A percentile compares a stretch with the other conserved stretches of the same genome.
Evolutionary conservation across 2,113 vertebrate genomes (phyloP).

Genomic region (Aspidoscelis tigris): DNA sequence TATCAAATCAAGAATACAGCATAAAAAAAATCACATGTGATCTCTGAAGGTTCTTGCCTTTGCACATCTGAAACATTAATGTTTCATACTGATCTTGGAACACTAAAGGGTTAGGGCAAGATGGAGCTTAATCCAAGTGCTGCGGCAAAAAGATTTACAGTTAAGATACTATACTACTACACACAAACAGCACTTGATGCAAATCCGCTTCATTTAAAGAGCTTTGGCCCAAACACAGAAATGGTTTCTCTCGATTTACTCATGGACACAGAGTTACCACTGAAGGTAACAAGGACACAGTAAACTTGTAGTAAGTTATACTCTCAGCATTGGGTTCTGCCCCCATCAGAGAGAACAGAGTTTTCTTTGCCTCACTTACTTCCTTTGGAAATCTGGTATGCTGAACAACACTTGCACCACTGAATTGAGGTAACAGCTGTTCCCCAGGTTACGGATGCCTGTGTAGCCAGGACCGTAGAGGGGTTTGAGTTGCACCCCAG

Average conservation of each 20-base stretch:
- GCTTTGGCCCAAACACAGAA: background rate
- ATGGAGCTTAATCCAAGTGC: background rate
- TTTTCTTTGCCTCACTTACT: slow-evolving; percentile 81
- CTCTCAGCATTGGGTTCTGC: background rate
- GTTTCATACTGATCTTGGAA: background rate
- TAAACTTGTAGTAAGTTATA: background rate
- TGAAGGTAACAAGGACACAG: too few species aligned
- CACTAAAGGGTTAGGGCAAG: background rate
- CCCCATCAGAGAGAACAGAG: background rate
- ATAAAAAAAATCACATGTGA: too few species aligned
- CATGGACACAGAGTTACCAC: background rate
- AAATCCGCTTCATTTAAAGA: background rate
- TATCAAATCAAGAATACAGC: background rate
- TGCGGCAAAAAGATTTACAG: background rate
- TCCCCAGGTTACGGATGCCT: slow-evolving; percentile 96
- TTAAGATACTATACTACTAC: background rate
- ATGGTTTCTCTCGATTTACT: background rate
- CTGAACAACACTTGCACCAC: slow-evolving; percentile 99
- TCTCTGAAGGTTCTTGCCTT: background rate
- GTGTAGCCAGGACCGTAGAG: slow-evolving; percentile 93
- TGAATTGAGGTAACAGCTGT: slow-evolving; percentile 99
- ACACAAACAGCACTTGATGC: background rate
- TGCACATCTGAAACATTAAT: background rate
- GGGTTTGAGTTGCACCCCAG: slow-evolving; percentile 89
- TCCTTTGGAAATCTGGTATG: slow-evolving; percentile 96